Evolutionary conservation across 2,888 invertebrate genomes (phyloP).

Genomic region (Amblyjoppa proteus): DNA sequence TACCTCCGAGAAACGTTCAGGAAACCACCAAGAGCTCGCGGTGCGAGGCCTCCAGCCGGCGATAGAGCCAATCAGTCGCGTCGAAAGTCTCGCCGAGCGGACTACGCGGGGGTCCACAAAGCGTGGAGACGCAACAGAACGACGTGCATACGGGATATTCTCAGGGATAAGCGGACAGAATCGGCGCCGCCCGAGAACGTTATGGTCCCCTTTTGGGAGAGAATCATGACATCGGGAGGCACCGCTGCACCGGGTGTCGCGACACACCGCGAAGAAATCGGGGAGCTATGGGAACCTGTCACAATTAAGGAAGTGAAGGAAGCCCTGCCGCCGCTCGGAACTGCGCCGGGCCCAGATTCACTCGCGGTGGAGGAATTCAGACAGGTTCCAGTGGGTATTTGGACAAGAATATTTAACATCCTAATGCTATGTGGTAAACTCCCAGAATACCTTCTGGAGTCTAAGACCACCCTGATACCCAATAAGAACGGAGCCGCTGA

Average conservation of each 20-base stretch:
- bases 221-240: conserved; percentile 33
- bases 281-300: conserved; percentile 53
- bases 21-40: not conserved
- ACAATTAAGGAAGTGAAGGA: conserved; percentile 13
- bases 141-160: conserved; percentile 38
- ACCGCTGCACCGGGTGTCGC: conserved; percentile 14
- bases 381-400: conserved; percentile 30
- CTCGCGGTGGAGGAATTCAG: conserved; percentile 45
- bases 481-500: conserved; percentile 60
- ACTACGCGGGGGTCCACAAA: conserved; percentile 57
- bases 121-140: conserved; percentile 55
- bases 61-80: not conserved
- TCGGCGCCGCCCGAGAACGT: not conserved
- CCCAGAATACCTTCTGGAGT: conserved; percentile 54
- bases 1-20: conserved; percentile 51
- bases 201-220: conserved; percentile 51
- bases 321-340: conserved; percentile 31
- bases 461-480: conserved; percentile 64
- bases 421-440: conserved; percentile 57
- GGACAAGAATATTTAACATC: conserved; percentile 56
- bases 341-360: conserved; percentile 57
- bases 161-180: conserved; percentile 26
- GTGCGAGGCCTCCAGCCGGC: not conserved
- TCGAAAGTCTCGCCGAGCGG: conserved; percentile 43
- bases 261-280: not conserved